These are phyloP conservation scores for Aphelenchoides fujianensis DNA, from an alignment of 1,140 invertebrate species.

Conservation along the genomic window DNA sequence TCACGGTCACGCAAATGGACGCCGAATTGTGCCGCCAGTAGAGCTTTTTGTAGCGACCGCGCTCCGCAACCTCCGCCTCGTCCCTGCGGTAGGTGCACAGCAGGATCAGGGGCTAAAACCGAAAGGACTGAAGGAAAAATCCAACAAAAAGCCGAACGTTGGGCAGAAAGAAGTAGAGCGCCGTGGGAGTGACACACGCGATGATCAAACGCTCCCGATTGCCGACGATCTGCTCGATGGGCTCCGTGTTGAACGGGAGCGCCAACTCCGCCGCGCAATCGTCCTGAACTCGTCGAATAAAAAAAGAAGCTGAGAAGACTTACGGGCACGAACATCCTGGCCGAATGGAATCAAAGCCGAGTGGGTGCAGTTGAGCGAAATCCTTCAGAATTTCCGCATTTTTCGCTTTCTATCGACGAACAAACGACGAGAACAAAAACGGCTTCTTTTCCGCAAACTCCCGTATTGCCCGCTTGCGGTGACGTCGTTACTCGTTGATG, in stretches of 20 bases:
- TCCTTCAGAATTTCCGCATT: too few species aligned
- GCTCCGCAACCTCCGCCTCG: slow-evolving; percentile 37
- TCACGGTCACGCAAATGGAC: slow-evolving; percentile 43
- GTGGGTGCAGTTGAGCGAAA: too few species aligned
- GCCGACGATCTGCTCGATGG: slow-evolving; percentile 32
- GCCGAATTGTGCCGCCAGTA: slow-evolving; percentile 50
- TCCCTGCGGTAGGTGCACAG: slow-evolving; percentile 39
- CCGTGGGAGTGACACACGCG: slow-evolving; percentile 33
- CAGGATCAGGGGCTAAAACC: slow-evolving; percentile 46
- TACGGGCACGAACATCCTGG: slow-evolving; percentile 2
- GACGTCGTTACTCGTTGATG: too few species aligned
- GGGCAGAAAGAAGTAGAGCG: slow-evolving; percentile 40
- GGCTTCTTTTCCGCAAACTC: too few species aligned
- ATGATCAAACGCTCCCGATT: slow-evolving; percentile 46
- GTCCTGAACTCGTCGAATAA: slow-evolving; percentile 26
- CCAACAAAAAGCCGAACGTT: slow-evolving; percentile 30
- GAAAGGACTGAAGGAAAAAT: slow-evolving; percentile 1
- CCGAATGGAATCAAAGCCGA: background rate
- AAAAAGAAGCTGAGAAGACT: background rate
- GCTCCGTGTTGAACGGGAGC: slow-evolving; percentile 23
- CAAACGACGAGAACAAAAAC: too few species aligned
- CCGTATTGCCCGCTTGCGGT: too few species aligned
- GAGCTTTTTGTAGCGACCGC: slow-evolving; percentile 31
- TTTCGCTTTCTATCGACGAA: too few species aligned
- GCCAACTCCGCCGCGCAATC: slow-evolving; percentile 26